Conservation (phyloP, 92 coral and sea anemone species). For the Phenganax subtilis region DNA sequence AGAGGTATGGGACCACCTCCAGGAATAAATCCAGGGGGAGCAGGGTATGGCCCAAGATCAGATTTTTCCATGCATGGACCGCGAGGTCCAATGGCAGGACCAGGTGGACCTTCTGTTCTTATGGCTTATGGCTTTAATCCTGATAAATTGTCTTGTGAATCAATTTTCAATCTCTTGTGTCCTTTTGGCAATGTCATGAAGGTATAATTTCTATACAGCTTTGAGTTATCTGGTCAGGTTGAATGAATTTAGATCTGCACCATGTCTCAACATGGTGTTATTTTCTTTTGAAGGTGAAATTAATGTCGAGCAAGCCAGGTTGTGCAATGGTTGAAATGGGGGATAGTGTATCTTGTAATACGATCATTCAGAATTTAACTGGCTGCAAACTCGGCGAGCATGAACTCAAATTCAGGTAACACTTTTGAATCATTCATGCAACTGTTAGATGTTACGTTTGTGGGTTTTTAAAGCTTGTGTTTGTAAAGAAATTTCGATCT, state of each 20-base stretch:
- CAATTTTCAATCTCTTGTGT: conserved; percentile 81
- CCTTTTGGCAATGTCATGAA: conserved; percentile 92
- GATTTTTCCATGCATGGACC: conserved; percentile 50
- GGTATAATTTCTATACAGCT: conserved; percentile 52
- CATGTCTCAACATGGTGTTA: background rate
- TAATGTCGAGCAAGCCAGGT: conserved; percentile 79
- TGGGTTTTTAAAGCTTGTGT: background rate
- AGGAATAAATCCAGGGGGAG: conserved; percentile 23
- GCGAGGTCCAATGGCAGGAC: conserved; percentile 66
- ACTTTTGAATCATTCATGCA: background rate
- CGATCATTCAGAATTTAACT: conserved; percentile 70
- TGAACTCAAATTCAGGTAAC: conserved; percentile 76
- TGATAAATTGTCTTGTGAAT: conserved; percentile 82
- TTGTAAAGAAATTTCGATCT: background rate
- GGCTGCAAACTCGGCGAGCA: conserved; percentile 53
- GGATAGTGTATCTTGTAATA: conserved; percentile 90
- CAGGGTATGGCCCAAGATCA: conserved; percentile 47
- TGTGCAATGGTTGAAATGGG: conserved; percentile 93
- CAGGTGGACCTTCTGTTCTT: conserved; percentile 54
- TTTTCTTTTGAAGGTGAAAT: conserved; percentile 60
- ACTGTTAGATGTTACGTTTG: background rate
- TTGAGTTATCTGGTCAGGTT: too few species aligned
- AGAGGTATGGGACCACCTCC: conserved; percentile 46
- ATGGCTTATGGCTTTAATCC: conserved; percentile 91
- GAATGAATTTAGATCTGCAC: background rate